Evolutionary conservation across 2,888 invertebrate genomes (phyloP), one percentile per base, ranked within the genome.

Genomic region (Drosophila tanythrix): DNA sequence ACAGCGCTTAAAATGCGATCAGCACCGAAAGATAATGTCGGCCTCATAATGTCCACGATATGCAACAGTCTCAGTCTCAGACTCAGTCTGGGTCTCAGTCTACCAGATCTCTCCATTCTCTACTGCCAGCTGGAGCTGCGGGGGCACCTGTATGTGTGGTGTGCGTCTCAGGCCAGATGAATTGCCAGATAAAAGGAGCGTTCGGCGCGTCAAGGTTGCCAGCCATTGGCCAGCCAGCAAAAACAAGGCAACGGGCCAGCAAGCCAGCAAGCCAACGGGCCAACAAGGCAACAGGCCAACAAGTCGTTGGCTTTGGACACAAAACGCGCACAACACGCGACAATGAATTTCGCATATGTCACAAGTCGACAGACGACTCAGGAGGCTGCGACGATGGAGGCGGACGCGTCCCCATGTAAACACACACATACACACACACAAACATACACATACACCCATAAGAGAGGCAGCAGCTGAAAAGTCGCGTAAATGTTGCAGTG

Each of bases 271-370:
- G 29, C 56, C 46, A 46, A 29, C 57, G 3, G 29, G 15, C 21
- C 57, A 57, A 57, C 57, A 57, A 57, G 57, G 40, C 57, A 57
- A 57, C 57, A 43, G 40, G 70, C 65, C 60, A 63, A 69, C 78
- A 72, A 64, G 83, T 73, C 62, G 69, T 52, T 60, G 55, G 48
- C 55, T 48, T 46, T 51, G 63, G 68, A 69, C 69, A 57, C 53
- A 48, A 48, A 48, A 48, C 56, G 70, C 52, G 65, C 70, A 66
- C 77, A 88, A 89, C 87, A 89, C 89, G 89, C 89, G 89, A 89
- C 90, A 89, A 89, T 89, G 90, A 90, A 89, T 89, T 89, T 90
- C 89, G 88, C 90, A 90, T 90, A 89, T 90, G 89, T 89, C 90
- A 89, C 90, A 79, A 79, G 70, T 58, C 65, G 52, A 58, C 69